phyloP scores from a whole-genome alignment of 2,113 vertebrate genomes.

The Rhinoderma darwinii region DNA sequence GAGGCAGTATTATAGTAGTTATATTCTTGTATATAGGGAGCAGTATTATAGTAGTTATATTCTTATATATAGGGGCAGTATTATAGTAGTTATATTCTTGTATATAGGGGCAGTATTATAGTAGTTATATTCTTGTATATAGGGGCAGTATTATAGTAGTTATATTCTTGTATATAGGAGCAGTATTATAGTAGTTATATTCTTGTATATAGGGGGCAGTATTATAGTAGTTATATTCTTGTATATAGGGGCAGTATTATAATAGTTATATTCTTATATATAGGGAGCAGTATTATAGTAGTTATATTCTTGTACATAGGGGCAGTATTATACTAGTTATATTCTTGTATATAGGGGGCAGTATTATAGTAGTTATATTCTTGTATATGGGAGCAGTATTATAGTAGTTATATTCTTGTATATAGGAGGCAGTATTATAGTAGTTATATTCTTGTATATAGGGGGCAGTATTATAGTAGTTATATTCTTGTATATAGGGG shows the following conservation, averaged over 20 bases:
- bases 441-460: too few species aligned
- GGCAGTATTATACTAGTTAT: constrained; percentile 1
- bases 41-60: background rate
- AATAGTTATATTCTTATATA: background rate
- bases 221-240: constrained; percentile 2
- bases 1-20: too few species aligned
- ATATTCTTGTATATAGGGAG: too few species aligned
- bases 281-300: background rate
- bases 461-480: too few species aligned
- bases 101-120: background rate
- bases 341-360: constrained; percentile 9
- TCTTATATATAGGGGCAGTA: background rate
- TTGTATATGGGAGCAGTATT: background rate
- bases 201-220: background rate
- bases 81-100: constrained; percentile 4
- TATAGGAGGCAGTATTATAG: too few species aligned
- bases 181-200: background rate
- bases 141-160: background rate
- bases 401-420: too few species aligned
- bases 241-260: background rate
- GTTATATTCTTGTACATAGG: background rate
- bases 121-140: background rate
- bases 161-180: background rate
- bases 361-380: constrained; percentile 1
- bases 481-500: too few species aligned